Percentiles rank a stretch among this genome's conserved stretches.
phyloP scores from a whole-genome alignment of 2,797 vertebrate species.

The Chloroceryle amazona region DNA sequence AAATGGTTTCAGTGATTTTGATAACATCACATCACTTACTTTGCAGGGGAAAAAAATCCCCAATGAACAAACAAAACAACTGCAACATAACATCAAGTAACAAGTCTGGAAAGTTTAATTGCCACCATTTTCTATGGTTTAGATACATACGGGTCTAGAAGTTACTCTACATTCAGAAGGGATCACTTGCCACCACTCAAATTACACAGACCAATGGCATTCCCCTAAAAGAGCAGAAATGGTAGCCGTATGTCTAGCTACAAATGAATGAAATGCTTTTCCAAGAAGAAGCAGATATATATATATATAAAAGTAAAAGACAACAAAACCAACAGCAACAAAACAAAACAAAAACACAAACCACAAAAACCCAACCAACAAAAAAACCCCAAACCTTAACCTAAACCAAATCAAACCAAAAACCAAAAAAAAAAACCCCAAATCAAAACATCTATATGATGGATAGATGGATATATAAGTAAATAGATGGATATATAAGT shows the following conservation, averaged over 20 bases:
- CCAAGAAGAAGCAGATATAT: too few species aligned
- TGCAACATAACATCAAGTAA: neutral
- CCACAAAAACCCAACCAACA: too few species aligned
- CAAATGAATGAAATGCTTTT: too few species aligned
- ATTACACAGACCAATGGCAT: neutral
- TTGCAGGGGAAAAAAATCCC: neutral
- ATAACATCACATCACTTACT: neutral
- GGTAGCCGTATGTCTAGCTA: neutral
- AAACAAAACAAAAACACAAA: too few species aligned
- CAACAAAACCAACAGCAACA: too few species aligned
- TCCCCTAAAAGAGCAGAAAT: neutral
- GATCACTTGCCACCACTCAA: neutral
- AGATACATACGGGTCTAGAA: rapidly evolving
- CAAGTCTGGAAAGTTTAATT: neutral
- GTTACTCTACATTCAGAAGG: neutral
- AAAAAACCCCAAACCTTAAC: too few species aligned
- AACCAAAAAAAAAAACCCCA: too few species aligned
- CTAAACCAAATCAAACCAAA: too few species aligned
- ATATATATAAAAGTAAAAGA: too few species aligned
- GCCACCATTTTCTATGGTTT: neutral
- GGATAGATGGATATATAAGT: too few species aligned
- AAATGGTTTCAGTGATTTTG: neutral
- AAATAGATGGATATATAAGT: too few species aligned
- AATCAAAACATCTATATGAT: too few species aligned
- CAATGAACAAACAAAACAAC: neutral